Base-by-base conservation (phyloP, 2,113 vertebrate genomes). In the Tautogolabrus adspersus region DNA sequence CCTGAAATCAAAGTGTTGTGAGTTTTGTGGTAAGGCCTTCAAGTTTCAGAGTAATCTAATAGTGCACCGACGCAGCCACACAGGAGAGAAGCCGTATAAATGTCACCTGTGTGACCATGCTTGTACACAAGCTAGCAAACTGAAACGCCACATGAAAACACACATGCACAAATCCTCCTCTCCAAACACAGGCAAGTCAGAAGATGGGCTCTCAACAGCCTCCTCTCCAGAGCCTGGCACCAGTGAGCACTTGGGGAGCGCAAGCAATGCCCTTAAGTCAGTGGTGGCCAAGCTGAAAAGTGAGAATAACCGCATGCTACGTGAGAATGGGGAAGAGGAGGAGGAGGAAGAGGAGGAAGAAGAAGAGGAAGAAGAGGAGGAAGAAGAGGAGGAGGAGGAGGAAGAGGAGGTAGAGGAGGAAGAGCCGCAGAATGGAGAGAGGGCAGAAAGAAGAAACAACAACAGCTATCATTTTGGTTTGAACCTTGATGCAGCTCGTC, bases 1-100 rank as follows among this genome's bases (percentile, higher is more conserved):
- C 66, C 67, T 97, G 89, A 99, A 99, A 95, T 95, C 95, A 93
- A 99, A 99, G 93, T 99, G 98, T n/a, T 99, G 98, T 38, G 98
- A 99, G 92, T 99, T 99, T 94, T 99, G 98, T 15, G 98, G 98
- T 81, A 99, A 99, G 93, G 95, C 97, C 74, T 99, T 99, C 94
- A 99, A 99, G 93, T 99, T 99, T 91, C 98, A 99, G 95, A 99
- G 98, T 94, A 99, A 99, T 95, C 93, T 99, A 88, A 97, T 99
- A 65, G 98, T 99, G 69, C 98, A 99, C 89, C 95, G 98, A 79
- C 96, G 98, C 86, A 99, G 98, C 94, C 98, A 99, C 96, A 99
- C 98, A 0, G 98, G 98, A 80, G 98, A 99, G 93, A 99, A 99
- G 94, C 98, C 98, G 81, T 99, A 99, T 93, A 99, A 99, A 88